A percentile compares a stretch with the other conserved stretches of the same genome.
phyloP scores from a whole-genome alignment of 2,797 vertebrate species.

The Coregonus suidteri region DNA sequence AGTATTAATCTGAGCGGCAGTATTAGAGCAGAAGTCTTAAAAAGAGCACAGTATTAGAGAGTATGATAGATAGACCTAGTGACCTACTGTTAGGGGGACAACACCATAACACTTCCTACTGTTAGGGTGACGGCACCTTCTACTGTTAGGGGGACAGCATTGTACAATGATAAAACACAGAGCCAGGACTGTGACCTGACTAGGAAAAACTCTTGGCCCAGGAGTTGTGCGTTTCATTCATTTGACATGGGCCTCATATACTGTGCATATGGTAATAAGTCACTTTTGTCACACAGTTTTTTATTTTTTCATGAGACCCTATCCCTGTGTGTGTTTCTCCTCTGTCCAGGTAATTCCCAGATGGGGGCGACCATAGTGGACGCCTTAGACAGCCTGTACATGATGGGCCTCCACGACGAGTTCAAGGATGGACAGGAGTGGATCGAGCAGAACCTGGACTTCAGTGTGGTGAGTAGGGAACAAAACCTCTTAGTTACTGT shows the following conservation, averaged over 20 bases:
- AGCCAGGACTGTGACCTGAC: neutral
- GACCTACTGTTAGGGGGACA: no score
- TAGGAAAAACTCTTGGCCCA: neutral
- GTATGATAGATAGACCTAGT: no score
- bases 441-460: conserved; percentile 97
- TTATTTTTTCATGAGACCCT: neutral
- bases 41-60: no score
- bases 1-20: no score
- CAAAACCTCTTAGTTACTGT: neutral
- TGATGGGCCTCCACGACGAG: conserved; percentile 96
- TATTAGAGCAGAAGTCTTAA: neutral
- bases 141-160: neutral
- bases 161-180: neutral
- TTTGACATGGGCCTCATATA: neutral
- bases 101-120: no score
- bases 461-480: conserved; percentile 82
- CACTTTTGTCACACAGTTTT: neutral
- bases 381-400: conserved; percentile 94
- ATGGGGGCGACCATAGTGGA: conserved; percentile 97
- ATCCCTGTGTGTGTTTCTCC: neutral
- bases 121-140: neutral
- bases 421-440: conserved; percentile 96
- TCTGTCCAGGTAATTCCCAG: conserved; percentile 87
- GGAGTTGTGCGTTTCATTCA: neutral
- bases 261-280: neutral